Base-by-base conservation (phyloP, 2,888 invertebrate species). In the Pecten maximus region DNA sequence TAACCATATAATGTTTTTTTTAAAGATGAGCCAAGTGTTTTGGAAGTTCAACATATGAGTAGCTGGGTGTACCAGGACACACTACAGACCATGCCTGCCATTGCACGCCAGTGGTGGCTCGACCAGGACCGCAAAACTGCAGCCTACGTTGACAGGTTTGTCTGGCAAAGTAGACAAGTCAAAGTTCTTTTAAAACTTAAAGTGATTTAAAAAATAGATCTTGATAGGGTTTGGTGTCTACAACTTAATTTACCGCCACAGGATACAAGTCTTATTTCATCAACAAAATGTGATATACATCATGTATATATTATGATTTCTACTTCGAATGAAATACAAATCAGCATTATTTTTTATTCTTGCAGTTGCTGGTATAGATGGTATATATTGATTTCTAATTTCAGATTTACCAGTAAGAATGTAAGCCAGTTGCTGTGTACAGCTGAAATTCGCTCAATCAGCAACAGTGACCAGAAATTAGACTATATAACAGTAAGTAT, bases 81-180 rank as follows among this genome's bases (percentile, higher is more conserved):
- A 89, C 96, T 98, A 90, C 97, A 97, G 90, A 97, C 97, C 95
- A 97, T 98, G 93, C 98, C 98, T 89, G 98, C 98, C 50, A 97
- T 98, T 89, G 98, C 98, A 40, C 97, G 98, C 89, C 98, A 98
- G 96, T 98, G 98, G 98, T 98, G 98, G 98, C 98, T 97, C 90
- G 96, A 96, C 87, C 97, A 97, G 23, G 98, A 98, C 89, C 97
- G 98, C 60, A 97, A 98, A 93, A 97, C 97, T 74, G 97, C 98
- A 89, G 97, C 97, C 74, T 97, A 98, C 89, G 98, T 98, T 0
- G 98, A 98, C 94, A 97, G 97, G 96, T 96, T 93, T 92, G 94
- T 90, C 19, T 23, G 40, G 19, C n/a, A n/a, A n/a, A n/a, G n/a
- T n/a, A n/a, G n/a, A n/a, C n/a, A n/a, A n/a, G n/a, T n/a, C n/a